phyloP scores from a whole-genome alignment of 2,888 invertebrate species.

The Leucoma salicis region DNA sequence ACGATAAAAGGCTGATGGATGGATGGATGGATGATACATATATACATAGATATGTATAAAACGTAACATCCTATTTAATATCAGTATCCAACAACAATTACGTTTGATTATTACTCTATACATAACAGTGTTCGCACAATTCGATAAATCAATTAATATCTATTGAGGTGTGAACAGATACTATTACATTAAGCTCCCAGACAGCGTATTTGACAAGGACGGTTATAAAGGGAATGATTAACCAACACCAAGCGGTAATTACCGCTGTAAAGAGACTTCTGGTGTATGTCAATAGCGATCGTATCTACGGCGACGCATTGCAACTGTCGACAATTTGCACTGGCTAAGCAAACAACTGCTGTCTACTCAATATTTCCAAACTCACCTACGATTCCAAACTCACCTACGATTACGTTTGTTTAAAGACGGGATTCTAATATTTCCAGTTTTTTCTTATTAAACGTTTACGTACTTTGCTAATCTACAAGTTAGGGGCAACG shows the following conservation, averaged over 20 bases:
- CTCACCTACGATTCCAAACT: slow-evolving; percentile 13
- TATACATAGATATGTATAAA: too few species aligned
- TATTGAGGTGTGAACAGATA: slow-evolving; percentile 25
- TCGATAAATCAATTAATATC: slow-evolving; percentile 23
- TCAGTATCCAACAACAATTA: too few species aligned
- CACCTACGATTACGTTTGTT: background rate
- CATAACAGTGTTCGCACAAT: too few species aligned
- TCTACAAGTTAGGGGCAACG: too few species aligned
- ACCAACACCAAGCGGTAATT: slow-evolving; percentile 64
- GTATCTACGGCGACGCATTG: slow-evolving; percentile 60
- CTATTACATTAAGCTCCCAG: slow-evolving; percentile 7
- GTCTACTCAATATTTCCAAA: slow-evolving; percentile 30
- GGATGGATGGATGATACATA: too few species aligned
- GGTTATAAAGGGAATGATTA: slow-evolving; percentile 71
- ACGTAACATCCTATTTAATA: too few species aligned
- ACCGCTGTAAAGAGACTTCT: slow-evolving; percentile 54
- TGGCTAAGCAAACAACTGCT: slow-evolving; percentile 42
- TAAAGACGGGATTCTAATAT: background rate
- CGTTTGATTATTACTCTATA: too few species aligned
- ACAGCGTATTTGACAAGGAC: slow-evolving; percentile 22
- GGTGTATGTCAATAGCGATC: slow-evolving; percentile 48
- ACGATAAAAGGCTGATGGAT: too few species aligned
- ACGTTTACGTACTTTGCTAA: too few species aligned
- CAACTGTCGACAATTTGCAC: slow-evolving; percentile 59
- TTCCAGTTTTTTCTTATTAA: background rate